A percentile compares a stretch with the other conserved stretches of the same genome.
Evolutionary conservation across 2,113 vertebrate genomes (phyloP).

Genomic region (Erythrocercus mccallii): DNA sequence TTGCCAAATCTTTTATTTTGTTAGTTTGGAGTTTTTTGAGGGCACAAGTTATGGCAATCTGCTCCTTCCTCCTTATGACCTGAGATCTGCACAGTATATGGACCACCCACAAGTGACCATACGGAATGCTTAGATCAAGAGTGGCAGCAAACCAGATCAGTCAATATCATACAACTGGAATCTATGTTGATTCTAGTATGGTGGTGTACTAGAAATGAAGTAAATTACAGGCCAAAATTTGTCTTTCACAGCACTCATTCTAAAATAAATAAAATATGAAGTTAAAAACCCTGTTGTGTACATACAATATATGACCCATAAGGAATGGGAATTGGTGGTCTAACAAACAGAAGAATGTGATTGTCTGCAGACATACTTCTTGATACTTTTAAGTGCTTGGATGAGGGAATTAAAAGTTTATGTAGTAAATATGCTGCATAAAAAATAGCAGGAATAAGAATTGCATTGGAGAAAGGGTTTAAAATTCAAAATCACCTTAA

Average conservation of each 20-base stretch:
- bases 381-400: background rate
- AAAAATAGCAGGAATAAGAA: background rate
- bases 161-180: background rate
- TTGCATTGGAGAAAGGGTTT: background rate
- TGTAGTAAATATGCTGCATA: background rate
- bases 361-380: background rate
- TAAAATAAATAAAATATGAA: background rate
- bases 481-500: background rate
- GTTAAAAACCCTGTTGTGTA: background rate
- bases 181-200: background rate
- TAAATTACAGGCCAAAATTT: background rate
- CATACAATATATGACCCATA: background rate
- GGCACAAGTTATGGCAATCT: rapidly evolving
- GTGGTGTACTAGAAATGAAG: background rate
- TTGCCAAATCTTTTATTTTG: background rate
- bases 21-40: background rate
- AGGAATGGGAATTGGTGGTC: rapidly evolving
- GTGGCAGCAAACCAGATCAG: background rate
- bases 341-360: background rate
- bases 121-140: background rate
- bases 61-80: background rate
- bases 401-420: background rate
- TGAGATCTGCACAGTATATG: background rate
- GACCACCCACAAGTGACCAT: background rate
- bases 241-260: background rate